These are phyloP conservation scores for Sebastiscus albofasciatus DNA, from an alignment of 2,797 vertebrate genomes.

Conservation along the genomic window DNA sequence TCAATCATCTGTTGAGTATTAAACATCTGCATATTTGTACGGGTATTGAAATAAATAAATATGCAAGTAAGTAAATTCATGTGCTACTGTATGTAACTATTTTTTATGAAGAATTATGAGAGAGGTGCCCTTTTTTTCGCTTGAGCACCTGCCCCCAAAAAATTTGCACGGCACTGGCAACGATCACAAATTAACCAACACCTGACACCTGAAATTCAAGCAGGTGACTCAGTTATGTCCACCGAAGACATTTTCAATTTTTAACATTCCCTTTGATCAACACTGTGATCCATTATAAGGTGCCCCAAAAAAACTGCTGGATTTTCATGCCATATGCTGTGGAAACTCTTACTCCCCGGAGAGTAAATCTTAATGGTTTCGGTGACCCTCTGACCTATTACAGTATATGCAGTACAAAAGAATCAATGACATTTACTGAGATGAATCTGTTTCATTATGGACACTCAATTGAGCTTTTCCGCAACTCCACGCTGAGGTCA, in stretches of 20 bases:
- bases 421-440: neutral
- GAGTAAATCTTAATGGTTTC: neutral
- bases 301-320: neutral
- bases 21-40: too few relatives aligned
- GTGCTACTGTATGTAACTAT: too few relatives aligned
- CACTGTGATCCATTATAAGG: neutral
- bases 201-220: too few relatives aligned
- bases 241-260: neutral
- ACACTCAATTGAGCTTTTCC: neutral
- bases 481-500: neutral
- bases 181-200: too few relatives aligned
- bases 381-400: neutral
- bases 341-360: neutral
- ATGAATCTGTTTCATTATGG: neutral
- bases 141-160: too few relatives aligned
- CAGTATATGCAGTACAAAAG: neutral
- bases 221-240: too few relatives aligned
- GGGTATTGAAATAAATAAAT: too few relatives aligned
- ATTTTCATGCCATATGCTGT: neutral
- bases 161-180: too few relatives aligned
- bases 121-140: too few relatives aligned
- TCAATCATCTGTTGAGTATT: too few relatives aligned
- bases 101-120: too few relatives aligned
- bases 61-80: too few relatives aligned
- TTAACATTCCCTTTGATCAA: neutral